Conservation (phyloP, 2,797 vertebrate genomes). For the Acanthis flammea region DNA sequence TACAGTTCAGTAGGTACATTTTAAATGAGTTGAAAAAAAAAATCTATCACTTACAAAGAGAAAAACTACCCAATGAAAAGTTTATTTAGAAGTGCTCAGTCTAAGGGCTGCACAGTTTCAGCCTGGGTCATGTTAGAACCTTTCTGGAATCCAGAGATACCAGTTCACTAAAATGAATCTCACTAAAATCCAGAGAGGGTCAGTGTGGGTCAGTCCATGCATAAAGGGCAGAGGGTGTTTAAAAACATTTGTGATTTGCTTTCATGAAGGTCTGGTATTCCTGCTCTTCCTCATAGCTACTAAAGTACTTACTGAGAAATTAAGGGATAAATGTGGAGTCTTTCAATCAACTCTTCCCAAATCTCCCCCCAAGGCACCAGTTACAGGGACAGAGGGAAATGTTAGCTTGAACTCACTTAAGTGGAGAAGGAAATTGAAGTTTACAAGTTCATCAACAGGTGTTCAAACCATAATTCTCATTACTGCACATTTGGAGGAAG, state of each 20-base stretch:
- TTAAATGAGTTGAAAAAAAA: slow-evolving; percentile 1
- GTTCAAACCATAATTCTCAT: neutral
- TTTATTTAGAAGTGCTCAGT: neutral
- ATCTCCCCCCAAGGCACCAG: neutral
- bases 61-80: neutral
- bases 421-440: neutral
- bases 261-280: neutral
- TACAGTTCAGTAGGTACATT: neutral
- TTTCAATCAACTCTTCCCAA: neutral
- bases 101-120: neutral
- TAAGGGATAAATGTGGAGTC: neutral
- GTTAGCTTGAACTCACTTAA: neutral
- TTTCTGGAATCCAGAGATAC: neutral
- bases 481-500: neutral
- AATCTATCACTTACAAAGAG: neutral
- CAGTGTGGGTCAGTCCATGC: neutral
- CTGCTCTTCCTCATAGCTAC: neutral
- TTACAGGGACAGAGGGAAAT: neutral
- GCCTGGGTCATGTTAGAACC: neutral
- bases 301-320: neutral
- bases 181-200: neutral
- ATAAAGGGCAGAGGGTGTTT: neutral
- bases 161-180: neutral
- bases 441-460: neutral
- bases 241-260: neutral